These are phyloP conservation scores for Myzus persicae DNA, from an alignment of 1,140 invertebrate genomes.

Conservation along the genomic window DNA sequence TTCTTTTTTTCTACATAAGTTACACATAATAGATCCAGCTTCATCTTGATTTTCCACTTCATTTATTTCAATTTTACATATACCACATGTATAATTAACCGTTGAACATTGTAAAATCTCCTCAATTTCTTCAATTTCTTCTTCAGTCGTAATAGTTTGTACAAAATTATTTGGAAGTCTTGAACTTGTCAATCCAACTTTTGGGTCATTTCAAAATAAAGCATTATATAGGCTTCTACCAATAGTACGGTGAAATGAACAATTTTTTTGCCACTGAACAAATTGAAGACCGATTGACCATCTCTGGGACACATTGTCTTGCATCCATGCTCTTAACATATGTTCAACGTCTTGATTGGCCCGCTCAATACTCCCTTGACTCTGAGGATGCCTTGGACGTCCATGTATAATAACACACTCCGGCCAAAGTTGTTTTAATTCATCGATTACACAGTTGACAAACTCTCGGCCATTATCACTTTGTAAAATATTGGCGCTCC, in stretches of 20 bases:
- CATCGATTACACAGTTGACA: constrained; percentile 59
- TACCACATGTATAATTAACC: background rate
- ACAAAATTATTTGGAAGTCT: background rate
- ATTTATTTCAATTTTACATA: background rate
- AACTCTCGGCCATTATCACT: constrained; percentile 60
- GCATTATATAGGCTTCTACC: constrained; percentile 62
- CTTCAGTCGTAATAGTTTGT: background rate
- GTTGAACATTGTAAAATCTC: background rate
- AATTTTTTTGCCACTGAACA: constrained; percentile 63
- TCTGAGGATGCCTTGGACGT: constrained; percentile 64
- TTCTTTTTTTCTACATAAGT: background rate
- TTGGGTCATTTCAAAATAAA: constrained; percentile 13
- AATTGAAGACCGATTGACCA: constrained; percentile 63
- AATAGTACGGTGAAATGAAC: constrained; percentile 57
- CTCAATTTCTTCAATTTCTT: background rate
- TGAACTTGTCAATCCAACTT: background rate
- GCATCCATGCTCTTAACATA: constrained; percentile 63
- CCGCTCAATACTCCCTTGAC: constrained; percentile 63
- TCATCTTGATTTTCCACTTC: background rate
- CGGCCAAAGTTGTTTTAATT: constrained; percentile 62
- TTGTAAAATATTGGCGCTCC: constrained; percentile 53
- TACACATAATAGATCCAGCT: constrained; percentile 1
- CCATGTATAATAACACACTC: constrained; percentile 65
- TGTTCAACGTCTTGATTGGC: constrained; percentile 64
- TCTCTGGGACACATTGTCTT: constrained; percentile 51